These are phyloP conservation scores for Hyles vespertilio DNA, from an alignment of 1,140 invertebrate species.

Conservation along the genomic window DNA sequence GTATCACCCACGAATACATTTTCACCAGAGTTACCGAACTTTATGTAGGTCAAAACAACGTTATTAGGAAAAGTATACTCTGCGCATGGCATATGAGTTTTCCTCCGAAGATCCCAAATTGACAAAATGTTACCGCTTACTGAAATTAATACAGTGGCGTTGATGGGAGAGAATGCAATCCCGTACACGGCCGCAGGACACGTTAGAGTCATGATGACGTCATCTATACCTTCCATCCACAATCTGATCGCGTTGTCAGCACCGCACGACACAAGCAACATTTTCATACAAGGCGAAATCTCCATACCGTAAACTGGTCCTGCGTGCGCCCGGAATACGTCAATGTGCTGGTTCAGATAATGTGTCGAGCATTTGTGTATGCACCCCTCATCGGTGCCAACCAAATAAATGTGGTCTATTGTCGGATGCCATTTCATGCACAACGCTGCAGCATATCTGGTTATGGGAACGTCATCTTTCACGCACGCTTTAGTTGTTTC, in stretches of 20 bases:
- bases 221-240: constrained; percentile 82
- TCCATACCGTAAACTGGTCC: constrained; percentile 86
- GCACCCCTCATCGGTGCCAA: constrained; percentile 90
- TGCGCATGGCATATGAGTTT: constrained; percentile 79
- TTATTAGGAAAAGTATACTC: constrained; percentile 70
- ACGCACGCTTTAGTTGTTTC: constrained; percentile 63
- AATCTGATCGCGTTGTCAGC: constrained; percentile 88
- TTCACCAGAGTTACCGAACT: constrained; percentile 80
- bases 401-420: constrained; percentile 81
- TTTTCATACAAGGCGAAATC: constrained; percentile 86
- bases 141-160: constrained; percentile 88
- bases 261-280: constrained; percentile 87
- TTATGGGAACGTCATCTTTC: constrained; percentile 74
- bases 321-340: constrained; percentile 85
- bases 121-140: constrained; percentile 82
- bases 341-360: constrained; percentile 80
- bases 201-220: constrained; percentile 80
- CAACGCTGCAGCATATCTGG: constrained; percentile 77
- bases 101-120: constrained; percentile 84
- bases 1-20: constrained; percentile 81
- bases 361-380: constrained; percentile 85
- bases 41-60: constrained; percentile 67
- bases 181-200: constrained; percentile 78
- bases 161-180: constrained; percentile 87
- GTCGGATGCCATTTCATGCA: constrained; percentile 81